A percentile compares a stretch with the other conserved stretches of the same genome.
Conservation (phyloP, 2,113 vertebrate genomes). For the Dendropsophus ebraccatus region DNA sequence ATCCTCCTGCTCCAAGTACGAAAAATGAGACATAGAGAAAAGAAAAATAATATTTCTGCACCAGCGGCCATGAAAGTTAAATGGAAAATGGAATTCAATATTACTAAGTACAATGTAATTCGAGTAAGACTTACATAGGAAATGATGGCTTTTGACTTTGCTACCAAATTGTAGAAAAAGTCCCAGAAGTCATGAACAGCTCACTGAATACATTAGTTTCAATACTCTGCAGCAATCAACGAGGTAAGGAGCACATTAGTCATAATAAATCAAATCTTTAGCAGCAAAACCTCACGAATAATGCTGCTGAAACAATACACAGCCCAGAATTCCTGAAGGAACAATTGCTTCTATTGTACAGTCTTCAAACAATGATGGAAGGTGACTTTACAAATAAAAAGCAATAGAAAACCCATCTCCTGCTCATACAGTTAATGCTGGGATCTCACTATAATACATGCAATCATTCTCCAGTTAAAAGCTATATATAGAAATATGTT, state of each 20-base stretch:
- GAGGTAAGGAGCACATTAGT: conserved; percentile 34
- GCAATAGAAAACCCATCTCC: background rate
- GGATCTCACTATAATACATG: background rate
- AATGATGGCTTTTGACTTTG: conserved; percentile 33
- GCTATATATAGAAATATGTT: background rate
- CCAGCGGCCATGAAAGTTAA: conserved; percentile 32
- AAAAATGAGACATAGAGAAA: conserved; percentile 12
- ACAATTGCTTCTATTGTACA: conserved; percentile 12
- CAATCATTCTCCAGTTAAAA: background rate
- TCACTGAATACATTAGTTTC: conserved; percentile 35
- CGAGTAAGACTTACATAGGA: conserved; percentile 31
- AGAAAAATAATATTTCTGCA: conserved; percentile 13
- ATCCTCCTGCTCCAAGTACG: background rate
- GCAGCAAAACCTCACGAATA: conserved; percentile 22
- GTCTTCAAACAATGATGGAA: conserved; percentile 28
- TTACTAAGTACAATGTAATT: conserved; percentile 22
- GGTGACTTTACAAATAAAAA: conserved; percentile 22
- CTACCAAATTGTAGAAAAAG: conserved; percentile 23
- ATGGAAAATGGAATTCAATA: conserved; percentile 34
- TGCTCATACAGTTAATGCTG: background rate
- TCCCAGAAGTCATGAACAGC: conserved; percentile 30
- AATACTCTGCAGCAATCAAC: conserved; percentile 34
- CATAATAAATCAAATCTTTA: conserved; percentile 36
- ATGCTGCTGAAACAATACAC: conserved; percentile 19
- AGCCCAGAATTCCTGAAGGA: conserved; percentile 26